Evolutionary conservation across 2,797 vertebrate species (phyloP), one percentile per base, ranked within the genome.

Genomic region (Taeniopygia guttata): DNA sequence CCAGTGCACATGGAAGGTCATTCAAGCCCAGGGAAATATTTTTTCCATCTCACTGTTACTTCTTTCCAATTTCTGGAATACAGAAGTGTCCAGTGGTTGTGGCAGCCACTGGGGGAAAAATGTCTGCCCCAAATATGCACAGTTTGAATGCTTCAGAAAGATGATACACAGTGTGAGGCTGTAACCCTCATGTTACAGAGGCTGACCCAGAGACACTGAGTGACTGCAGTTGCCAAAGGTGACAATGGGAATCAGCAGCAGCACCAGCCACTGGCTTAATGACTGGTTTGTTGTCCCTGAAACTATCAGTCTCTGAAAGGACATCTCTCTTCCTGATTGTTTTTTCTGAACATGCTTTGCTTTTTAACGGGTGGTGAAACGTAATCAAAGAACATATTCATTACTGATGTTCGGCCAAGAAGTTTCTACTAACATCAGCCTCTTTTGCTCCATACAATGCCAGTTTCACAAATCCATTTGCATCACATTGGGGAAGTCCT

Each of bases 361-460:
- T 83, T 95, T 91, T 54, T 38, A 83, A 68, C 19, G 26, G 42
- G 29, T 48, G 49, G 12, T 59, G 52, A 79, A 93, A 87, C 83
- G 67, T 64, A 70, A 72, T 67, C 38, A 82, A 87, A 92, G 34
- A 90, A 46, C 10, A 16, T n/a, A 38, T 92, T 94, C 48, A 46
- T 82, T 92, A 69, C 26, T 67, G 82, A 45, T 84, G 46, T 87
- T 93, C 90, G 76, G 60, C 74, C 78, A 70, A 72, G 40, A 80
- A 87, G 32, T 80, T 90, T 94, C 72, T 92, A 63, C 73, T 59
- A 73, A 72, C 81, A 94, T 74, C 92, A 95, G n/a, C 27, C 38
- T 83, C 42, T 62, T 88, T 89, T 86, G 38, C 73, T 86, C 48
- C 59, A 36, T 34, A 84, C 64, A 80, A 63, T 59, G 60, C 56